Evolutionary conservation across 2,797 vertebrate genomes (phyloP), one percentile per base, ranked within the genome.

Genomic region (Lagocephalus sceleratus): DNA sequence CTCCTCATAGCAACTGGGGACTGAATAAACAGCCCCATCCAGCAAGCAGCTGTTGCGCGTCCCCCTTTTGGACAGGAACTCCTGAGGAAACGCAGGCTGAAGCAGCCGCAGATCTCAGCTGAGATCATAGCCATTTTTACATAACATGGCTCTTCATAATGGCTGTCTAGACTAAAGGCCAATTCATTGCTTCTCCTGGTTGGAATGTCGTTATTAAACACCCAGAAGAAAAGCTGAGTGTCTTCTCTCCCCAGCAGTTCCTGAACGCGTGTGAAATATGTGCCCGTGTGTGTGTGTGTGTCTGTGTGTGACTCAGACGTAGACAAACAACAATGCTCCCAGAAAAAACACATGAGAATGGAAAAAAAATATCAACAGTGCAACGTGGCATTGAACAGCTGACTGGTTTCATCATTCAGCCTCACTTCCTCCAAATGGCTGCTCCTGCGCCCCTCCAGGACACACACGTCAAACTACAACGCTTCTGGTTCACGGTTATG

Each of bases 341-440:
- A n/a, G 58, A 25, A 76, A 54, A 44, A 67, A 49, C 57, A 66
- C 39, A 79, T 54, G 74, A 73, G 62, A 54, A 29, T 19, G 63
- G 47, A 38, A 47, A 68, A 47, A 68, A 66, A 68, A 63, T 71
- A 75, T 80, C 82, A 87, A 78, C 79, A 79, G 75, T 82, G 82
- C 86, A 85, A 90, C 84, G 87, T 89, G 88, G 87, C 87, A 88
- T 23, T 60, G 75, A 79, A 65, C 84, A 85, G 85, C 82, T 76
- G 78, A 87, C 83, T 73, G 66, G 50, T 77, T 79, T 79, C 74
- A 78, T 78, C 70, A 71, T 59, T 51, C 78, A 73, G 56, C 20
- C 68, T 55, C 44, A 54, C 57, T 60, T 74, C 52, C 58, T 51
- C 54, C 41, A 74, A 63, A 59, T 41, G 45, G 32, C 52, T 39